phyloP scores from a whole-genome alignment of 1,140 invertebrate genomes.

The Gonatopus flavifemur region DNA sequence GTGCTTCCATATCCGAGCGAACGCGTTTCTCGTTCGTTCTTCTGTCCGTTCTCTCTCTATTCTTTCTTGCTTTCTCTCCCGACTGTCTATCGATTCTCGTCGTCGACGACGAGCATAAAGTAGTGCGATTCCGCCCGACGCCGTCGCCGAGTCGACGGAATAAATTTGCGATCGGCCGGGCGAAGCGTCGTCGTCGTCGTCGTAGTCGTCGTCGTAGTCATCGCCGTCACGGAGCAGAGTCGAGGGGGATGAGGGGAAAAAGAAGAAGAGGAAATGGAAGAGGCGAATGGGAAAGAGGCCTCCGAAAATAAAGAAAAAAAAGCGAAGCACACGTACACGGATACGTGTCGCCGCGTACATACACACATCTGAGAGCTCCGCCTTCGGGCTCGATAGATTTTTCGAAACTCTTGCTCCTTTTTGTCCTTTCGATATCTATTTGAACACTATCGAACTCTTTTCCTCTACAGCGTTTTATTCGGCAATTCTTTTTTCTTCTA shows the following conservation, averaged over 20 bases:
- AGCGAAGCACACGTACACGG: conserved; percentile 27
- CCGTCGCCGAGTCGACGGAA: conserved; percentile 49
- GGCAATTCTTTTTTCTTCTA: too few relatives aligned
- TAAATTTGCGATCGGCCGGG: conserved; percentile 52
- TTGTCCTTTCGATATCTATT: background rate
- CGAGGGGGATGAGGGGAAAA: conserved; percentile 16
- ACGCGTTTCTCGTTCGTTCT: too few relatives aligned
- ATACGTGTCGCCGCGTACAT: conserved; percentile 1
- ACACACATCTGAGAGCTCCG: too few relatives aligned
- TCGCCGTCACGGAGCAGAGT: conserved; percentile 10
- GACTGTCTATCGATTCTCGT: conserved; percentile 54
- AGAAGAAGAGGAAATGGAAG: conserved; percentile 34
- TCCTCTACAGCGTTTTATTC: too few relatives aligned
- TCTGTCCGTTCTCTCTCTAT: too few relatives aligned
- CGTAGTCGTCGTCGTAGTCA: conserved; percentile 11
- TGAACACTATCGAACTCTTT: background rate
- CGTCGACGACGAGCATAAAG: conserved; percentile 52
- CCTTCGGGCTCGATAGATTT: conserved; percentile 30
- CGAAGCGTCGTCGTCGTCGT: conserved; percentile 31
- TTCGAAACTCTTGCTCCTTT: conserved; percentile 26
- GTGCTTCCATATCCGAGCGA: conserved; percentile 49
- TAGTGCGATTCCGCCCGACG: conserved; percentile 43
- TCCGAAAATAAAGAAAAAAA: too few relatives aligned
- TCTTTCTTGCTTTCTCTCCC: too few relatives aligned
- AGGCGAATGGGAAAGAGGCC: conserved; percentile 37